Evolutionary conservation across 2,888 invertebrate species (phyloP), one percentile per base, ranked within the genome.

Genomic region (Acronicta psi): DNA sequence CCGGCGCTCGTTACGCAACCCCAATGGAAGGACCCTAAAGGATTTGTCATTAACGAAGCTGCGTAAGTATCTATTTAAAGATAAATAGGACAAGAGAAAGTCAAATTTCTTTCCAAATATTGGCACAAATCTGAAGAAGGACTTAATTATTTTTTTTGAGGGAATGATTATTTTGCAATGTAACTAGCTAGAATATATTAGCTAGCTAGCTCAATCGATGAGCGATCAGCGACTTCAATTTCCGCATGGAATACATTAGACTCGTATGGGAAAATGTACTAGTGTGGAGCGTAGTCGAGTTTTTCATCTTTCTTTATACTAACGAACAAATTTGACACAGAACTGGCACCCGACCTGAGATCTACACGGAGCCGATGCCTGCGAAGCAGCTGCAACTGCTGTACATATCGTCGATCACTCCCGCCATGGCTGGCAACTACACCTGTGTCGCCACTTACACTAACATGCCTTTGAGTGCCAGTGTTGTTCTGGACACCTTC

Each of bases 401-500:
- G 60, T 96, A 97, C 86, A 97, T 98, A 85, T 95, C 96, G 47
- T 95, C 96, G 36, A 94, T 98, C 75, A 95, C 96, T 38, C 96
- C 96, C 69, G 95, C 96, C 56, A 97, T 98, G 94, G 96, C 96
- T 36, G 98, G 98, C 59, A 95, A 94, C 75, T 98, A 98, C 91
- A 97, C 96, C 63, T 98, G 98, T 84, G 95, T 95, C 25, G 97
- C 97, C n/a, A 96, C 95, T 60, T 98, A 98, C 89, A 97, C 97
- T 61, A 96, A 96, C 57, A 95, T 96, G 81, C 92, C 94, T 31
- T 89, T 98, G 50, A 94, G 92, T 73, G 96, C 96, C 56, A 95
- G 95, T 63, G 97, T 97, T 41, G 92, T 94, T 77, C 95, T 98
- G 79, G 96, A 96, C 79, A 97, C 97, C 60, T 97, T 96, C 83